Conservation (phyloP, 2,113 vertebrate species). For the Prinia subflava region DNA sequence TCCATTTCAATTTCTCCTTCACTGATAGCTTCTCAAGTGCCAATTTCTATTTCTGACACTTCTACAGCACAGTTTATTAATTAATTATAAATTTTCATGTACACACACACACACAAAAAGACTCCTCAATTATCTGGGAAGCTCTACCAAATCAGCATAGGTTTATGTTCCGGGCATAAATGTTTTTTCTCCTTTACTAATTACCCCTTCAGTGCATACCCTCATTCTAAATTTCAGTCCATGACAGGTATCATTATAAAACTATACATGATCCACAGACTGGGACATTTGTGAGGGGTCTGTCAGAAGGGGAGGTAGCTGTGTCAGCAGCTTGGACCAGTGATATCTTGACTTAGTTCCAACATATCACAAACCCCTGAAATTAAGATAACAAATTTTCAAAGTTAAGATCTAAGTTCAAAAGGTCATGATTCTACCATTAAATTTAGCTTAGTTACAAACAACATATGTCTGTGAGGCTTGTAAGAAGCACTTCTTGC, state of each 20-base stretch:
- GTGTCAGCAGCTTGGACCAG: fast-evolving
- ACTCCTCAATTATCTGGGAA: not conserved
- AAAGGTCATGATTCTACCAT: not conserved
- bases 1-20: not conserved
- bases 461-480: not conserved
- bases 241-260: not conserved
- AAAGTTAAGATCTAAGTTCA: not conserved
- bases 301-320: not conserved
- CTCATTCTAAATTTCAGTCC: not conserved
- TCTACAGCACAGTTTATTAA: not conserved
- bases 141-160: not conserved
- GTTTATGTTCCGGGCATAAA: not conserved
- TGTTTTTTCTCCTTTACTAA: not conserved
- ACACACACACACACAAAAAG: not conserved
- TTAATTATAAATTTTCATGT: not conserved
- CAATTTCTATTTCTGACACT: not conserved
- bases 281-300: not conserved
- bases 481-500: not conserved
- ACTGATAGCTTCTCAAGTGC: not conserved
- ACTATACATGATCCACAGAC: fast-evolving
- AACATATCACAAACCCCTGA: not conserved
- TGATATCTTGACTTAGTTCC: not conserved
- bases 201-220: not conserved
- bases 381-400: not conserved
- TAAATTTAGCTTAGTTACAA: not conserved